Evolutionary conservation across 2,888 invertebrate species (phyloP), one percentile per base, ranked within the genome.

Genomic region (Heliconius sara): DNA sequence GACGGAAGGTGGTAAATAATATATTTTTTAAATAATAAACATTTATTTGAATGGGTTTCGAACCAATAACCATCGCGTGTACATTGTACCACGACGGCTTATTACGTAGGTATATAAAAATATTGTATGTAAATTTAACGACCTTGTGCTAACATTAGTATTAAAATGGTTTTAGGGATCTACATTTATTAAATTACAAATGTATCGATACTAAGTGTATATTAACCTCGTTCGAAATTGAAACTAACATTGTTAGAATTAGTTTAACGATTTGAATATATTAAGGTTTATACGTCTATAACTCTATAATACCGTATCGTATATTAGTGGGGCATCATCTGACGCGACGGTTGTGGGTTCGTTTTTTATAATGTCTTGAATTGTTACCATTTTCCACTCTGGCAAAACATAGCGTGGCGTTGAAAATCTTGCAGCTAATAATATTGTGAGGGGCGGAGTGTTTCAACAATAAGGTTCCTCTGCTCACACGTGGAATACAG

Each of bases 191-290:
- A 57, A 60, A 78, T 73, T 57, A 39, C 19, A 12, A 60, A 67
- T 68, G 74, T 66, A 78, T 67, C 68, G 74, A 43, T 74, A 73
- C 67, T 72, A 78, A 78, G 78, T 74, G 66, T 60, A 74, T 74
- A 78, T 78, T 78, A 74, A 43, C 78, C 78, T 78, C 68, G n/a
- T 73, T 78, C 27, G 25, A 27, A 63, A 74, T 68, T 74, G 57
- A 67, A 63, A 67, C 74, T 60, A 22, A 67, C 72, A 74, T 74
- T 78, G 67, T 73, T 74, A 39, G 67, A 78, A 65, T 60, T 73
- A 74, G 74, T 68, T 57, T 60, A 60, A n/a, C 12, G 74, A 74
- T 68, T 78, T 78, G 60, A 78, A 78, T 78, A 73, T 34, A 22
- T 78, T 67, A 68, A 74, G 10, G 52, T 68, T 60, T 60, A 72